Evolutionary conservation across 2,797 vertebrate genomes (phyloP).

Genomic region (Sebastes nivosus): DNA sequence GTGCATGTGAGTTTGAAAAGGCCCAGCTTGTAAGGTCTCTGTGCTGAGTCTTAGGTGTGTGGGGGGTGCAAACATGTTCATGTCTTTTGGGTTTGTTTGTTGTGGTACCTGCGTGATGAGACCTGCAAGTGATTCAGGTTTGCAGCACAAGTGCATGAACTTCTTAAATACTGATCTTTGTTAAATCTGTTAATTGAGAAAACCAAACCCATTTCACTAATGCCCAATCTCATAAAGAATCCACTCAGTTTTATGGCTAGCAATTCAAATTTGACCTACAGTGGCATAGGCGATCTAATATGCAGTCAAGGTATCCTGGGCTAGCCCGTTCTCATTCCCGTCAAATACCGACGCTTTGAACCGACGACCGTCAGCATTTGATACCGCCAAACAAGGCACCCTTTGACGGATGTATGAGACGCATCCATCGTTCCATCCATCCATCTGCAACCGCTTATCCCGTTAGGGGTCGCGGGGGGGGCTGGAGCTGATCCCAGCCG

Average conservation of each 20-base stretch:
- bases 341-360: too few relatives aligned
- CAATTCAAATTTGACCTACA: not conserved
- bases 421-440: too few relatives aligned
- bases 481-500: too few relatives aligned
- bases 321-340: too few relatives aligned
- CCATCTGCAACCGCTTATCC: too few relatives aligned
- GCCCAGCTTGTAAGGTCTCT: constrained; percentile 33
- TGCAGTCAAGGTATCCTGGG: not conserved
- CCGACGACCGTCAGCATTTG: too few relatives aligned
- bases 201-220: not conserved
- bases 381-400: too few relatives aligned
- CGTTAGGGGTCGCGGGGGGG: too few relatives aligned
- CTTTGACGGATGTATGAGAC: too few relatives aligned
- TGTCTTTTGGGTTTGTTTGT: constrained; percentile 22
- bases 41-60: constrained; percentile 35
- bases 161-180: not conserved
- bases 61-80: not conserved
- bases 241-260: not conserved
- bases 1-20: constrained; percentile 66
- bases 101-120: not conserved
- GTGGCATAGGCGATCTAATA: not conserved
- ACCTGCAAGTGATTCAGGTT: not conserved
- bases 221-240: not conserved
- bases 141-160: not conserved
- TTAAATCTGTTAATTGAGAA: constrained; percentile 2